Evolutionary conservation across 1,140 invertebrate species (phyloP).

Genomic region (Epicauta chinensis): DNA sequence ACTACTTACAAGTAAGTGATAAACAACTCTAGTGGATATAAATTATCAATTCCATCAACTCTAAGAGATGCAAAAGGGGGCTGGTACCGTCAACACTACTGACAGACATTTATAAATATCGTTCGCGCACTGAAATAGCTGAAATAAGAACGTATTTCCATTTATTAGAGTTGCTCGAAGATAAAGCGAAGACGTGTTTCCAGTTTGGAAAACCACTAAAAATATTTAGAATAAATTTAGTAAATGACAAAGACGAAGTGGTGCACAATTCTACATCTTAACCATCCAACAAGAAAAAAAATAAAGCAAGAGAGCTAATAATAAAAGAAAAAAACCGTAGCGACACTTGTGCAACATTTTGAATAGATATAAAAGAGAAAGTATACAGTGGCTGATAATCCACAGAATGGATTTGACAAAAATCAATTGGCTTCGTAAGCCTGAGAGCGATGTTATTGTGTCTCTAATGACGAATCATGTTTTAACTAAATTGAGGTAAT

Average conservation of each 20-base stretch:
- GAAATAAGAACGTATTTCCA: conserved; percentile 24
- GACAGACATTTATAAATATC: conserved; percentile 29
- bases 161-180: conserved; percentile 23
- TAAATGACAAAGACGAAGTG: too few relatives aligned
- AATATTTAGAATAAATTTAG: too few relatives aligned
- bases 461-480: conserved; percentile 37
- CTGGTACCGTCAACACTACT: conserved; percentile 16
- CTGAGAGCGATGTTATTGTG: conserved; percentile 31
- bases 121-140: conserved; percentile 20
- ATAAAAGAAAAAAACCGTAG: too few relatives aligned
- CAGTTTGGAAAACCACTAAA: too few relatives aligned
- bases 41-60: conserved; percentile 28
- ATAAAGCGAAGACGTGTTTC: conserved; percentile 9
- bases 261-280: too few relatives aligned
- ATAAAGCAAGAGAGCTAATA: too few relatives aligned
- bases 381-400: conserved; percentile 11
- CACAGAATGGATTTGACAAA: conserved; percentile 23
- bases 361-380: not conserved
- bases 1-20: conserved; percentile 8
- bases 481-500: conserved; percentile 39
- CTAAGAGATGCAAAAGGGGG: conserved; percentile 12
- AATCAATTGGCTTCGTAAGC: conserved; percentile 38
- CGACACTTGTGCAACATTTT: too few relatives aligned
- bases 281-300: too few relatives aligned
- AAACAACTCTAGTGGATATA: conserved; percentile 25